phyloP scores from a whole-genome alignment of 2,797 vertebrate species.

The Peromyscus melanophrys region DNA sequence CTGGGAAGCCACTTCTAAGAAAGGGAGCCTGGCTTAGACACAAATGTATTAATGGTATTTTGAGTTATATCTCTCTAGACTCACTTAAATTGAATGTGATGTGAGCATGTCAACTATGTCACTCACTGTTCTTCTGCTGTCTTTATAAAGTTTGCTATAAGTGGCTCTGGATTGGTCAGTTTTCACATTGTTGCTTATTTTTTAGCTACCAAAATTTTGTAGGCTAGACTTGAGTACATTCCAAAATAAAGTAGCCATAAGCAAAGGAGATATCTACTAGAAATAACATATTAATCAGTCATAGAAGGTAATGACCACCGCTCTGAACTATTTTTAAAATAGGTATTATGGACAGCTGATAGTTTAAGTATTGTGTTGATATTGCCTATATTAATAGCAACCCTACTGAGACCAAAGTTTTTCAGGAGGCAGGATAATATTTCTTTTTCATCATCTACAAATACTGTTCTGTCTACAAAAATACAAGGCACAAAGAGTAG shows the following conservation, averaged over 20 bases:
- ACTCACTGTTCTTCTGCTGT: slow-evolving; percentile 1
- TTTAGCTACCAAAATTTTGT: slow-evolving; percentile 7
- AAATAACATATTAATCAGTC: neutral
- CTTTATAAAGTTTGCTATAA: neutral
- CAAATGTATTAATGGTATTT: neutral
- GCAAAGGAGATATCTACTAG: neutral
- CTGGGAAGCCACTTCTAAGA: slow-evolving; percentile 14
- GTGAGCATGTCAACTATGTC: neutral
- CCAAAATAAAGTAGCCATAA: slow-evolving; percentile 13
- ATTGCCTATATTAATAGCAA: neutral
- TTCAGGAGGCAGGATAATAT: neutral
- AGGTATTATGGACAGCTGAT: neutral
- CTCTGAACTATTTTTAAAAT: neutral
- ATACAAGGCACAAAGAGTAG: neutral
- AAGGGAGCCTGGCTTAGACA: neutral
- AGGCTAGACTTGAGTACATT: neutral
- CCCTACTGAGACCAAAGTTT: neutral
- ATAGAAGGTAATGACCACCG: neutral
- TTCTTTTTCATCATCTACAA: neutral
- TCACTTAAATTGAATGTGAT: slow-evolving; percentile 2
- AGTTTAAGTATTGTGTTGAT: neutral
- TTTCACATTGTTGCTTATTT: slow-evolving; percentile 30
- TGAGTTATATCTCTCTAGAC: slow-evolving; percentile 23
- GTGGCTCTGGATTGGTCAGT: neutral
- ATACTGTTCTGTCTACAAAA: neutral